Evolutionary conservation across 2,888 invertebrate genomes (phyloP), one percentile per base, ranked within the genome.

Genomic region (Platycnemis pennipes): DNA sequence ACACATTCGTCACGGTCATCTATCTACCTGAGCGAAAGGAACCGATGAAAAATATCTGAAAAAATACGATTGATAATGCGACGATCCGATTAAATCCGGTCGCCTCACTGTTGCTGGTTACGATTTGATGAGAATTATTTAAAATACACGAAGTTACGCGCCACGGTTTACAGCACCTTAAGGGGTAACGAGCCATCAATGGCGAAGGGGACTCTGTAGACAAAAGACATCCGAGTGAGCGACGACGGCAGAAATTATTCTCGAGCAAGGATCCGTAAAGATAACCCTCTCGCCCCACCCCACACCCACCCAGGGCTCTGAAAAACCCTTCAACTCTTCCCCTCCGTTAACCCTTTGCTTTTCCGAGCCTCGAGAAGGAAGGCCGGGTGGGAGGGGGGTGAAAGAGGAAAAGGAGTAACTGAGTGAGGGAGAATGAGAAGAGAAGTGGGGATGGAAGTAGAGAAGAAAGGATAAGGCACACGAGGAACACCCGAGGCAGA

Each of bases 241-340:
- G 77, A 37, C 77, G 77, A 37, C 77, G 63, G 63, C 63, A 77
- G 77, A 77, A 77, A 77, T 77, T 77, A 77, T 77, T 77, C 77
- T 77, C 77, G 77, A 77, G 77, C 77, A 77, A 11, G 77, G 11
- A 77, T 77, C 77, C 77, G 77, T 77, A 77, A 77, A 77, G 77
- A 77, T 77, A 77, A 77, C 77, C 77, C 37, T 77, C 22, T 26
- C 63, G 19, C 56, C 22, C n/a, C n/a, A 2, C 63, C 1, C 63
- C 63, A 63, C 63, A n/a, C 63, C 7, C 63, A 2, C 77, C 49
- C 49, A 16, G 49, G 13, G 49, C 11, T 19, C 19, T 19, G 11
- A 19, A 31, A 77, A 77, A 77, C 77, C 37, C 77, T 77, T 13
- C 11, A 77, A 77, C 31, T 37, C 77, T 37, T 77, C 37, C 77